Evolutionary conservation across 2,113 vertebrate species (phyloP).

Genomic region (Mandrillus leucophaeus): DNA sequence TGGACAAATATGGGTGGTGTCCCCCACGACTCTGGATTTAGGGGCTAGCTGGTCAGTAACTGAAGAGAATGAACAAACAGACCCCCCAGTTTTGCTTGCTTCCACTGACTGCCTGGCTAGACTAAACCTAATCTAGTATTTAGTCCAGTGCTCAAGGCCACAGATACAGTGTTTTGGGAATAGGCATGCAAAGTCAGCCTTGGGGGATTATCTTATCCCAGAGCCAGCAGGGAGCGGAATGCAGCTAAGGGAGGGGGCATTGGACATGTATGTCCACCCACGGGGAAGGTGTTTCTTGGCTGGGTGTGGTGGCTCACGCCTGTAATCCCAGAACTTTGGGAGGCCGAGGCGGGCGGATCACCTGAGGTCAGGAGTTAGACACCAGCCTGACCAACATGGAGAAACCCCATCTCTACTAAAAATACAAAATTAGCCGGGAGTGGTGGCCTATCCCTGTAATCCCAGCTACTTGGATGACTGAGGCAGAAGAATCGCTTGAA

Average conservation of each 20-base stretch:
- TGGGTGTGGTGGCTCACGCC: no score
- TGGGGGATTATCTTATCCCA: slow-evolving; percentile 31
- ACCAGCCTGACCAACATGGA: no score
- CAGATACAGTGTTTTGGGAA: slow-evolving; percentile 35
- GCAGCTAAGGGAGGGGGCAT: not conserved
- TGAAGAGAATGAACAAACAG: not conserved
- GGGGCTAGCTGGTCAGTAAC: not conserved
- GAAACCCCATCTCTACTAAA: no score
- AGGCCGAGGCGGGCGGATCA: no score
- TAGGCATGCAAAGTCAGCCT: slow-evolving; percentile 7
- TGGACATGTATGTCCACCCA: not conserved
- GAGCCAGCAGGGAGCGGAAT: not conserved
- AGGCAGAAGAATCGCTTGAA: no score
- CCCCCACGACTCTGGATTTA: not conserved
- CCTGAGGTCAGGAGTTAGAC: no score
- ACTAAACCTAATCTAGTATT: slow-evolving; percentile 55
- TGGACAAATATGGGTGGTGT: not conserved
- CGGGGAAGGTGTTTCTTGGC: not conserved
- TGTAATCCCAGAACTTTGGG: no score
- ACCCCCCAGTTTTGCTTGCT: not conserved
- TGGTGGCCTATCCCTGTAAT: no score
- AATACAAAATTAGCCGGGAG: no score
- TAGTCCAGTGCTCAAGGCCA: slow-evolving; percentile 56
- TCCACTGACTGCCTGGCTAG: not conserved
- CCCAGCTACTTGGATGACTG: no score